Conservation (phyloP, 2,113 vertebrate species). For the Acrocephalus arundinaceus region DNA sequence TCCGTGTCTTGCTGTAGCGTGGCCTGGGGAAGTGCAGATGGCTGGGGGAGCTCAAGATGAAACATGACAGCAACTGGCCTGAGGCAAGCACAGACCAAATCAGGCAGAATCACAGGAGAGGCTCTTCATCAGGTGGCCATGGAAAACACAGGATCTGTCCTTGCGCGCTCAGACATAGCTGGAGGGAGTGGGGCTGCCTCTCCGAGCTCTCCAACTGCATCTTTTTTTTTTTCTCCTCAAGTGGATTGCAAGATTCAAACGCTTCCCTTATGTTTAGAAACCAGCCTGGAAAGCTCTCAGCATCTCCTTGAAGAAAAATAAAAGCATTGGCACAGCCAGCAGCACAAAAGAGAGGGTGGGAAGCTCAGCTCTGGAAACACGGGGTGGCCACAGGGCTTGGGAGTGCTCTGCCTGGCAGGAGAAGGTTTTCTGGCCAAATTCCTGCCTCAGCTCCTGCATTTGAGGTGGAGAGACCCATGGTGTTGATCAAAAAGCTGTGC, state of each 20-base stretch:
- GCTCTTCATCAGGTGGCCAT: constrained; percentile 61
- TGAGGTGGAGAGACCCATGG: background rate
- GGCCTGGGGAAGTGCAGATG: constrained; percentile 35
- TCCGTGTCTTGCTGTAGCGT: background rate
- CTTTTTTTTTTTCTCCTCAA: constrained; percentile 1
- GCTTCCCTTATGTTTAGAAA: background rate
- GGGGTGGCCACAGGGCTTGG: background rate
- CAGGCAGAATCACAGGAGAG: constrained; percentile 33
- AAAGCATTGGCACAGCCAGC: background rate
- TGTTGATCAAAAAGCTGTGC: too few species aligned
- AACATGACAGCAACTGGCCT: constrained; percentile 31
- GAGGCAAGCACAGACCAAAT: constrained; percentile 5
- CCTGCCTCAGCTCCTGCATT: background rate
- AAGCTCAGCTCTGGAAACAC: background rate
- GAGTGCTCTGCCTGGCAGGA: background rate
- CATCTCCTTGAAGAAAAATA: background rate
- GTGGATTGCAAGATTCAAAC: constrained; percentile 2
- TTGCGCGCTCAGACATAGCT: constrained; percentile 43
- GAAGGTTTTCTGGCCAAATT: background rate
- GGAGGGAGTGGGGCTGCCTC: constrained; percentile 42
- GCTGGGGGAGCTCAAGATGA: constrained; percentile 11
- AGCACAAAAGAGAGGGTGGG: rapidly evolving
- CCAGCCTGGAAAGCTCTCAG: background rate
- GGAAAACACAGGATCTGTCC: constrained; percentile 53
- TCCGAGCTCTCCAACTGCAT: background rate